phyloP scores from a whole-genome alignment of 1,140 invertebrate species.

The Zaprionus ghesquierei region DNA sequence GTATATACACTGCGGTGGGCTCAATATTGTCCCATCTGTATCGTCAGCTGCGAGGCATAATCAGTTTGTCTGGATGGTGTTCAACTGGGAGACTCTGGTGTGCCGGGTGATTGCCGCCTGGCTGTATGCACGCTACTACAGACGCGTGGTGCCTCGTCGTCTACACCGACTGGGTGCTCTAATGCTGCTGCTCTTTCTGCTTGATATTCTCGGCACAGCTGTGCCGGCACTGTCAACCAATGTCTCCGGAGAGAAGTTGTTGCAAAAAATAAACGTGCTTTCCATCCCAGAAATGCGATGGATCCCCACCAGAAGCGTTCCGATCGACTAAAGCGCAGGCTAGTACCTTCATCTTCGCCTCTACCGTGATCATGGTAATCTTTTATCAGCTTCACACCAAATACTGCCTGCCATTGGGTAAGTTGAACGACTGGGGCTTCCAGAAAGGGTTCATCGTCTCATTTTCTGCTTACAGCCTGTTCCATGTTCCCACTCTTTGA shows the following conservation, averaged over 20 bases:
- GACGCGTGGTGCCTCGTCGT: background rate
- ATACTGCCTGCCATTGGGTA: conserved; percentile 48
- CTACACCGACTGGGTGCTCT: conserved; percentile 4
- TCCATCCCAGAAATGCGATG: background rate
- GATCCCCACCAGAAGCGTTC: background rate
- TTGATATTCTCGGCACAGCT: background rate
- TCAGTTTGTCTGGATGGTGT: conserved; percentile 7
- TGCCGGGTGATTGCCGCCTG: background rate
- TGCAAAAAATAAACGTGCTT: conserved; percentile 13
- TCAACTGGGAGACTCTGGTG: conserved; percentile 26
- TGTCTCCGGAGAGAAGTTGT: background rate
- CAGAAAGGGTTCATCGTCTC: too few species aligned
- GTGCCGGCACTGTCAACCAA: conserved; percentile 12
- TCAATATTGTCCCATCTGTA: conserved; percentile 43
- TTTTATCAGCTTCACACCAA: conserved; percentile 38
- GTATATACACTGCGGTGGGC: conserved; percentile 21
- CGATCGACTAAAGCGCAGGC: conserved; percentile 19
- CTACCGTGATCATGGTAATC: conserved; percentile 31
- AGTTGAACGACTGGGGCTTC: background rate
- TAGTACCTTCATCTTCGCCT: background rate
- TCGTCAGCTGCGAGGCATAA: conserved; percentile 41
- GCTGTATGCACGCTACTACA: conserved; percentile 33
- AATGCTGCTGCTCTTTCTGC: background rate
- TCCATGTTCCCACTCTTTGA: conserved; percentile 43
- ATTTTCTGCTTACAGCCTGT: conserved; percentile 31